These are phyloP conservation scores for Pollenia griseotomentosa DNA, from an alignment of 2,888 invertebrate species.

Conservation along the genomic window DNA sequence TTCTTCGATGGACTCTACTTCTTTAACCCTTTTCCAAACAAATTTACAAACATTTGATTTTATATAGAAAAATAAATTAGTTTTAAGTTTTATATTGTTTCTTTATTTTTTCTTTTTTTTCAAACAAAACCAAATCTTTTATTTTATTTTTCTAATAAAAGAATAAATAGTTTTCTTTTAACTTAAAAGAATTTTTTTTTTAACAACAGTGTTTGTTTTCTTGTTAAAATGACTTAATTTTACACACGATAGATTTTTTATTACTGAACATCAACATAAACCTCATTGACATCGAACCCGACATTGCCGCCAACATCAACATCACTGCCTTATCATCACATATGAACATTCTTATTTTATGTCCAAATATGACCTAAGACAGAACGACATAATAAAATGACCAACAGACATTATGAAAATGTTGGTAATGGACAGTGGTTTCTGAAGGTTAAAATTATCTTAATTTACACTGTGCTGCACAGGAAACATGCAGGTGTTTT, in stretches of 20 bases:
- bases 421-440: slow-evolving; percentile 16
- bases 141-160: slow-evolving; percentile 60
- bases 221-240: slow-evolving; percentile 69
- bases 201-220: not conserved
- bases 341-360: slow-evolving; percentile 48
- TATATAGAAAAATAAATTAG: slow-evolving; percentile 47
- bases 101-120: slow-evolving; percentile 21
- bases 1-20: not conserved
- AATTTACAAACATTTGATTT: slow-evolving; percentile 27
- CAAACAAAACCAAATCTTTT: slow-evolving; percentile 37
- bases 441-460: too few species aligned
- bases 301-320: not conserved
- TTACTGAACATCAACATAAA: slow-evolving; percentile 49
- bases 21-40: not conserved
- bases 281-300: not conserved
- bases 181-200: slow-evolving; percentile 7
- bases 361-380: slow-evolving; percentile 27
- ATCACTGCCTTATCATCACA: slow-evolving; percentile 3
- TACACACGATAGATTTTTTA: slow-evolving; percentile 68
- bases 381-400: not conserved
- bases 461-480: too few species aligned
- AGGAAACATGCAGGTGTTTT: too few species aligned
- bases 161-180: not conserved
- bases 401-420: not conserved
- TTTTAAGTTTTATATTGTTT: slow-evolving; percentile 27